Conservation (phyloP, 30 jellyfish, hydroid and myxozoan genomes). For the Turritopsis dohrnii region DNA sequence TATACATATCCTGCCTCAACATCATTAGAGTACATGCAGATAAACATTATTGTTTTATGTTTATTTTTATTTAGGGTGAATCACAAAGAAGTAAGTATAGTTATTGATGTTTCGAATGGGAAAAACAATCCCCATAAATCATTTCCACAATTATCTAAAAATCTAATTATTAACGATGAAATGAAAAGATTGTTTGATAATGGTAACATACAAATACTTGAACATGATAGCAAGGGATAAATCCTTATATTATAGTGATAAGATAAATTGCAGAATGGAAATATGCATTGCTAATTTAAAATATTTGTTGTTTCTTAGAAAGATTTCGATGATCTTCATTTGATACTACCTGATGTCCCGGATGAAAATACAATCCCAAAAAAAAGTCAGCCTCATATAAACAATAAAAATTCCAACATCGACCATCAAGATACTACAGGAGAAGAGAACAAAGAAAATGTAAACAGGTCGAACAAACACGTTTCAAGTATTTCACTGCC, state of each 20-base stretch:
- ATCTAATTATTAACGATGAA: too few relatives aligned
- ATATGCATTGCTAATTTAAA: too few relatives aligned
- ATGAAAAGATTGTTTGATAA: too few relatives aligned
- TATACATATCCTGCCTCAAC: too few relatives aligned
- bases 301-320: background rate
- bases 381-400: background rate
- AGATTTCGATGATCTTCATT: background rate
- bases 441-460: background rate
- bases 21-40: too few relatives aligned
- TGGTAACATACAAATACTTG: too few relatives aligned
- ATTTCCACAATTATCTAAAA: too few relatives aligned
- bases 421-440: background rate
- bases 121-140: too few relatives aligned
- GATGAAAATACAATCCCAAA: background rate
- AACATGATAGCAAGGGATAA: too few relatives aligned
- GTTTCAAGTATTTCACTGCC: background rate
- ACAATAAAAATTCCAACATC: background rate
- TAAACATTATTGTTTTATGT: background rate
- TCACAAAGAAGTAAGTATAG: background rate
- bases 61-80: background rate
- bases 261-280: too few relatives aligned
- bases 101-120: too few relatives aligned
- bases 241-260: too few relatives aligned
- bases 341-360: slow-evolving; percentile 38
- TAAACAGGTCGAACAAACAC: background rate